Base-by-base conservation (phyloP, 2,888 invertebrate genomes). In the Frankliniella intonsa region DNA sequence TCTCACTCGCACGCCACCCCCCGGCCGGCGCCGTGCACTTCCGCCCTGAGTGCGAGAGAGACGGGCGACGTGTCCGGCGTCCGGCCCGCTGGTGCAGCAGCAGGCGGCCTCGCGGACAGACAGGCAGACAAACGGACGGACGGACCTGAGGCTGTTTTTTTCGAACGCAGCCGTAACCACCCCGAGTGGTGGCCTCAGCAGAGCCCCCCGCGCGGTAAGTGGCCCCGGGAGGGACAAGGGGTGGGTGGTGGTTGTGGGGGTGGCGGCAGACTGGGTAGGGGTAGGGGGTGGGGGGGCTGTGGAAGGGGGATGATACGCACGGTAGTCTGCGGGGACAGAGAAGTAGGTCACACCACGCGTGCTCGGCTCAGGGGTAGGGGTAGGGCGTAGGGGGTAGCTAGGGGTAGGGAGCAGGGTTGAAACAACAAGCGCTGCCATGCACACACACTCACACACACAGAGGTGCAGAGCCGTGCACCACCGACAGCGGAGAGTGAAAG, bases 151-250 rank as follows among this genome's bases (percentile, higher is more conserved):
- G n/a, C 62, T 10, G 11, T 62, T 62, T 17, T 62, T n/a, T 62
- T 22, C 22, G 69, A 9, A 17, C 65, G 65, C 69, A 22, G 69
- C 19, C 69, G 22, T 22, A 22, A 11, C 55, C 55, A 17, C 69
- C 69, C 69, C 22, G 69, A 69, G 69, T 69, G 69, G 69, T 69
- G 69, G 69, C 69, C 69, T 69, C 38, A 38, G 38, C 38, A 38
- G 3, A 38, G 38, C 38, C 38, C 38, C 38, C 38, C 38, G 38
- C 38, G 38, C 38, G 38, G 55, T 55, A 69, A 69, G 69, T 69
- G 69, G 69, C 69, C 69, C 69, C 22, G 69, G 22, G 55, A 17
- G 55, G 55, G 55, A 17, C 55, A 17, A 17, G 38, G 38, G 38
- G 38, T 3, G 38, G 5, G 38, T 3, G 38, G 38, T 2, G 38